Conservation (phyloP, 92 coral and sea anemone genomes). For the Isaurus tuberculatus region DNA sequence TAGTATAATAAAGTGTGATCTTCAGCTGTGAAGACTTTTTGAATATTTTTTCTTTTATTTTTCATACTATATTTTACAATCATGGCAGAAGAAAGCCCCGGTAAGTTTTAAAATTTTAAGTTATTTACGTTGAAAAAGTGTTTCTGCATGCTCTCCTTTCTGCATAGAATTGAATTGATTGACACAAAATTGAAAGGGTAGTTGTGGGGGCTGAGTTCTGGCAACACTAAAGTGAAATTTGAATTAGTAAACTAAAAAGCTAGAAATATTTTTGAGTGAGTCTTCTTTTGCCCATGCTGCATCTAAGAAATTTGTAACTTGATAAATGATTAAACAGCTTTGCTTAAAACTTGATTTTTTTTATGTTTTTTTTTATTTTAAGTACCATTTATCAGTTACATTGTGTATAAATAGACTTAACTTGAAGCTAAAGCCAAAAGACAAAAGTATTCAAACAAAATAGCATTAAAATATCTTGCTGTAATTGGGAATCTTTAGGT, state of each 20-base stretch:
- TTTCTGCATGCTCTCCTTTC: too few relatives aligned
- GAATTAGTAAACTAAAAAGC: not conserved
- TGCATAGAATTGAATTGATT: too few relatives aligned
- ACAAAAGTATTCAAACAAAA: too few relatives aligned
- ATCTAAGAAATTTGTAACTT: not conserved
- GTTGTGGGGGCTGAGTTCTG: not conserved
- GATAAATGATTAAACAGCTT: not conserved
- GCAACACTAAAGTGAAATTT: not conserved
- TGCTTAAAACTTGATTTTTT: not conserved
- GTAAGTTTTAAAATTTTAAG: too few relatives aligned
- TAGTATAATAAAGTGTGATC: too few relatives aligned
- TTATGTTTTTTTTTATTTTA: not conserved
- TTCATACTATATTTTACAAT: conserved; percentile 29
- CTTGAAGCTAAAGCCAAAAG: too few relatives aligned
- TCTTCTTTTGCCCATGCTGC: conserved; percentile 24
- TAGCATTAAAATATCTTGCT: too few relatives aligned
- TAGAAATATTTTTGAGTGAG: not conserved
- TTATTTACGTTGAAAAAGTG: too few relatives aligned
- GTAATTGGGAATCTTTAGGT: too few relatives aligned
- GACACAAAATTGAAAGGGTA: too few relatives aligned
- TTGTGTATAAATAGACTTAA: too few relatives aligned
- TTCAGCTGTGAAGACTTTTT: conserved; percentile 5
- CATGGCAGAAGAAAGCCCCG: conserved; percentile 44
- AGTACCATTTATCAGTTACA: too few relatives aligned
- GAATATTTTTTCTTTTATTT: conserved; percentile 13